Evolutionary conservation across 1,140 invertebrate species (phyloP).

Genomic region (Conus betulinus): DNA sequence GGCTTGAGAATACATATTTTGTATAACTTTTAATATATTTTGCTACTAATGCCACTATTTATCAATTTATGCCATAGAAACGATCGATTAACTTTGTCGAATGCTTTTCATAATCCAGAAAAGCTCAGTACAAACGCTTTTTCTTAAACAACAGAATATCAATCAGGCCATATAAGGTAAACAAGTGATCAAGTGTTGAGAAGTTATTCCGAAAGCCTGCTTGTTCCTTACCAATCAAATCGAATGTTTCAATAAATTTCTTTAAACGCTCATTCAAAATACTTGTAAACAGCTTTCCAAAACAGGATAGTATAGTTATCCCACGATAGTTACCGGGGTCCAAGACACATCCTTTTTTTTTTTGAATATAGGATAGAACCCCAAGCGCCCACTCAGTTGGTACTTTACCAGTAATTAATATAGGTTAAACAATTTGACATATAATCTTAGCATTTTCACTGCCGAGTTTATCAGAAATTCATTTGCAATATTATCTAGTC

Average conservation of each 20-base stretch:
- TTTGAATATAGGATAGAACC: background rate
- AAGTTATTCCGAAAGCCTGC: background rate
- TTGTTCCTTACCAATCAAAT: background rate
- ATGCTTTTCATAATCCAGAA: conserved; percentile 7
- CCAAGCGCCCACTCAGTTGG: background rate
- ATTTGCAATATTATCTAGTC: background rate
- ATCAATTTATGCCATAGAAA: background rate
- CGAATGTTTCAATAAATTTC: background rate
- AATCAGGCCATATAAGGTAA: background rate
- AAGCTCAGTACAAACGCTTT: background rate
- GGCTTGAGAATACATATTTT: background rate
- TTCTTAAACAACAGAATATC: conserved; percentile 7
- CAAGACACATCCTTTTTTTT: background rate
- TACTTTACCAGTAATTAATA: background rate
- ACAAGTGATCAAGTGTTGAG: conserved; percentile 10
- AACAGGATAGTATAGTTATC: background rate
- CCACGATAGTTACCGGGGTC: background rate
- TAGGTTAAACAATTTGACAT: background rate
- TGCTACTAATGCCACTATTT: background rate
- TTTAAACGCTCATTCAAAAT: conserved; percentile 14
- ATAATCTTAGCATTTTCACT: background rate
- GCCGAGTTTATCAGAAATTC: background rate
- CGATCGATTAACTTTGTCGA: background rate
- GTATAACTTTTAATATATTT: background rate
- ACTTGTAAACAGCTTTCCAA: conserved; percentile 18